Evolutionary conservation across 2,888 invertebrate genomes (phyloP).

Genomic region (Apantesis nais): DNA sequence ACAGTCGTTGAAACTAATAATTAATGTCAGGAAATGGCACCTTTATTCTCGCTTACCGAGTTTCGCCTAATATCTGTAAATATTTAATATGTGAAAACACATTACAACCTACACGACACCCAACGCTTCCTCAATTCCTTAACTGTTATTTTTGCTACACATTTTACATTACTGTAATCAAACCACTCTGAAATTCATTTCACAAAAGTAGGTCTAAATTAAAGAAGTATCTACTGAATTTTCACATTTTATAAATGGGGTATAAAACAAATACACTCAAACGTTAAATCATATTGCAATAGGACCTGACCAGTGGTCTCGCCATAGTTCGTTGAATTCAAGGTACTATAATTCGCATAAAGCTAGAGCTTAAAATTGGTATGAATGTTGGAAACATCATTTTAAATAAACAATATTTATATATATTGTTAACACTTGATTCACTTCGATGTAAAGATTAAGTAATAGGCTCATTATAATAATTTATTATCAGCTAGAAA

Average conservation of each 20-base stretch:
- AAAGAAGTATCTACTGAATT: background rate
- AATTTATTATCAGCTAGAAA: too few relatives aligned
- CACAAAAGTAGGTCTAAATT: background rate
- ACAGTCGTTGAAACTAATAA: slow-evolving; percentile 6
- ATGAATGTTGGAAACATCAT: too few relatives aligned
- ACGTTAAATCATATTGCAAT: too few relatives aligned
- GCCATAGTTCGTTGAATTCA: too few relatives aligned
- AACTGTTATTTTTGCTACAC: background rate
- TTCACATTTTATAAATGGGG: background rate
- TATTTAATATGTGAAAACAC: slow-evolving; percentile 13
- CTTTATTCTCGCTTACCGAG: slow-evolving; percentile 2
- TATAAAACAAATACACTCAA: too few relatives aligned
- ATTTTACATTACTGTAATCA: background rate
- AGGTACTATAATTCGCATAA: too few relatives aligned
- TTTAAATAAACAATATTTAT: too few relatives aligned
- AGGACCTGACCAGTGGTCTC: too few relatives aligned
- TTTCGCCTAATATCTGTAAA: slow-evolving; percentile 6
- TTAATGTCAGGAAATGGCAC: slow-evolving; percentile 6
- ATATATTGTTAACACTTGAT: too few relatives aligned
- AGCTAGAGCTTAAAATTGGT: too few relatives aligned
- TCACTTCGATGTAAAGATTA: too few relatives aligned
- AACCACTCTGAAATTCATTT: background rate
- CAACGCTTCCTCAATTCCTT: slow-evolving; percentile 4
- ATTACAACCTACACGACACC: slow-evolving; percentile 12
- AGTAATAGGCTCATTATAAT: too few relatives aligned